Conservation (phyloP, 2,113 vertebrate genomes). For the Gobiocypris rarus region DNA sequence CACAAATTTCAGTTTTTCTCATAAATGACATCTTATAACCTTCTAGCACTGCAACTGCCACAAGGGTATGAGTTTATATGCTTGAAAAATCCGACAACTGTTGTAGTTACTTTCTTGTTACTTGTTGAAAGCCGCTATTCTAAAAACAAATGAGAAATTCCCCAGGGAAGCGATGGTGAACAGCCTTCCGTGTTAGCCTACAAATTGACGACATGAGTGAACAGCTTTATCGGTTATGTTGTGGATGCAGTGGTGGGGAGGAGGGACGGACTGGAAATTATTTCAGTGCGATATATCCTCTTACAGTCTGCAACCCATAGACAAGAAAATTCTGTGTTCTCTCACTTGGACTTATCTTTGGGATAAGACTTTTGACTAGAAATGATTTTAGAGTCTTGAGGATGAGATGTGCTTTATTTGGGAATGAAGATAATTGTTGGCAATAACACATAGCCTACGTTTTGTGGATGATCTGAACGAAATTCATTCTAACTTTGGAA, state of each 20-base stretch:
- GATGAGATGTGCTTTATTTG: background rate
- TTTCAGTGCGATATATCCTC: background rate
- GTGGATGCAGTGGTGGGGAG: background rate
- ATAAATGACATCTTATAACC: too few species aligned
- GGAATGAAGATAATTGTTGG: background rate
- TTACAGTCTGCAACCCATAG: conserved; percentile 9
- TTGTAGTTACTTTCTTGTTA: background rate
- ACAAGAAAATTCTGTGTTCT: conserved; percentile 42
- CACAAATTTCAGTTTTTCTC: background rate
- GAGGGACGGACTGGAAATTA: conserved; percentile 14
- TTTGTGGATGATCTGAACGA: background rate
- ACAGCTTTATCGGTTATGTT: background rate
- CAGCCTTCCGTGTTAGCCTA: background rate
- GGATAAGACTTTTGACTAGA: conserved; percentile 44
- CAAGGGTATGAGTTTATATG: background rate
- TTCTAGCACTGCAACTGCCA: background rate
- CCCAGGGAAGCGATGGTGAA: background rate
- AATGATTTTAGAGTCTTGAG: conserved; percentile 44
- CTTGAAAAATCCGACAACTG: background rate
- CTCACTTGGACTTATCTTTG: conserved; percentile 40
- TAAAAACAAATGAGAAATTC: background rate
- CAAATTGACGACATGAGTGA: background rate
- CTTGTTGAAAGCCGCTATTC: background rate
- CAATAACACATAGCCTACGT: background rate
- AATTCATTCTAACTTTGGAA: background rate